Evolutionary conservation across 2,888 invertebrate species (phyloP).

Genomic region (Trilocha varians): DNA sequence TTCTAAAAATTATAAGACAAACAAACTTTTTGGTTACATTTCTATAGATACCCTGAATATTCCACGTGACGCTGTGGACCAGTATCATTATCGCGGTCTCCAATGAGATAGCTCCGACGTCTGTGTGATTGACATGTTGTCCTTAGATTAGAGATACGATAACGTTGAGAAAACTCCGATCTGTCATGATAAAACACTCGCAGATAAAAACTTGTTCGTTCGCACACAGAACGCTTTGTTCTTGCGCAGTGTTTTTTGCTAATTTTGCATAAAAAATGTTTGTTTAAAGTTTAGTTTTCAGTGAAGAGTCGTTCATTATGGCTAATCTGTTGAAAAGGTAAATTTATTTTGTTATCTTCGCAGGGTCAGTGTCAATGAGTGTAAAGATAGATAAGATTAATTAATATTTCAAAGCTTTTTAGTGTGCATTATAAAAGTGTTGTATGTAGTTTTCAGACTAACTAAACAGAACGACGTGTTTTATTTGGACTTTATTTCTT

Average conservation of each 20-base stretch:
- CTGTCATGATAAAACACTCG: constrained; percentile 51
- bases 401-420: no score
- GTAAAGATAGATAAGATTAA: neutral
- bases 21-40: no score
- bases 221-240: constrained; percentile 15
- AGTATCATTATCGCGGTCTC: constrained; percentile 19
- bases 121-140: constrained; percentile 57
- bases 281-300: constrained; percentile 8
- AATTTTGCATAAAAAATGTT: constrained; percentile 4
- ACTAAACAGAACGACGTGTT: no score
- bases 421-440: no score
- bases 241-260: constrained; percentile 12
- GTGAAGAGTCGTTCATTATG: constrained; percentile 20
- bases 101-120: constrained; percentile 18
- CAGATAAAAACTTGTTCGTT: constrained; percentile 21
- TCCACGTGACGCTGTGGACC: constrained; percentile 30
- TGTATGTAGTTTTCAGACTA: no score
- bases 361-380: neutral
- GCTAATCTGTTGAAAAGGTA: constrained; percentile 49
- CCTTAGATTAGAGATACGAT: constrained; percentile 33
- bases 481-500: no score
- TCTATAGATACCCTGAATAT: constrained; percentile 4
- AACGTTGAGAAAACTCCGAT: constrained; percentile 42
- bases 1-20: no score
- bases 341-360: constrained; percentile 6